Base-by-base conservation (phyloP, 2,888 invertebrate genomes). In the Sussaba pulchella region DNA sequence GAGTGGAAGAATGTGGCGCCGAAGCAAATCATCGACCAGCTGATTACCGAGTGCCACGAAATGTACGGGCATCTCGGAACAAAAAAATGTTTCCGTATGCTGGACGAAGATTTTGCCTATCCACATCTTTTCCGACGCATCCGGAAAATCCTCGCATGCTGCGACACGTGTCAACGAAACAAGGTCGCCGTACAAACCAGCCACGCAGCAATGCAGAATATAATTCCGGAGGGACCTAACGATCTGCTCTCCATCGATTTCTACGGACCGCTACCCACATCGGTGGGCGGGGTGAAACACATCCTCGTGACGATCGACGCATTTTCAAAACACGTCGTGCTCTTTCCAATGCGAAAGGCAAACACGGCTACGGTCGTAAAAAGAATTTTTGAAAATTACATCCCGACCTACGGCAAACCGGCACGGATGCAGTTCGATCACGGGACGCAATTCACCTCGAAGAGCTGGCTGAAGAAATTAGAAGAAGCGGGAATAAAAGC, bases 371-470 rank as follows among this genome's bases (percentile, higher is more conserved):
- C 67, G 5, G 36, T 52, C 0, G 52, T 67, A 3, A 52, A 31
- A 1, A 36, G 17, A 2, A 67, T 67, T 0, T 39, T 61, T 8
- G 3, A n/a, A 0, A 21, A 61, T 26, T 71, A 71, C 10, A 39
- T 31, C 2, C 31, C 31, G 6, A 31, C 31, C 4, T 31, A 5
- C 6, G 31, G 31, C 1, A 74, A 59, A 26, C 66, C 74, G 0
- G 19, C 1, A 5, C 10, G 43, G 10, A 19, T 73, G 0, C 73
- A 73, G 9, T 73, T 64, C 17, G 64, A 73, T 1, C 64, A 72
- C 21, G 52, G 72, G 4, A 72, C 72, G 0, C 72, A 72, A 26
- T 63, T 64, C 5, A 73, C 64, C 0, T n/a, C 74, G 1, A 57
- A 24, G 5, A 1, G 19, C 0, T 64, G 57, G 73, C 2, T 43